Percentiles rank a stretch among this genome's conserved stretches.
Conservation (phyloP, 92 coral and sea anemone genomes). For the Muricea muricata region DNA sequence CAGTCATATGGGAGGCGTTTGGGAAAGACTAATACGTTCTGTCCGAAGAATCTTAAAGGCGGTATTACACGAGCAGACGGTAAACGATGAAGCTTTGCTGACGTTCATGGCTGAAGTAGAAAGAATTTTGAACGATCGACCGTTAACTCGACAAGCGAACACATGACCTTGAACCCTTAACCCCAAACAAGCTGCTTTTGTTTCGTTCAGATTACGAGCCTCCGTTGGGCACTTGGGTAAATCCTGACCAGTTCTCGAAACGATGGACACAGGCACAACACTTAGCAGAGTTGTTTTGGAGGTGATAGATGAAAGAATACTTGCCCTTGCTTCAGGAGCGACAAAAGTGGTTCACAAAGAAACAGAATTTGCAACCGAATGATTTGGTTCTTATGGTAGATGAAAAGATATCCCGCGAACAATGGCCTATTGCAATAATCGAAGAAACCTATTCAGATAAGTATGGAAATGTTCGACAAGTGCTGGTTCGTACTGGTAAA, state of each 20-base stretch:
- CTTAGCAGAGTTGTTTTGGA: background rate
- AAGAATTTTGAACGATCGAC: background rate
- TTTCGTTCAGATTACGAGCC: background rate
- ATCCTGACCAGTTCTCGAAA: background rate
- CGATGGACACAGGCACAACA: conserved; percentile 16
- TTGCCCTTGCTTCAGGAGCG: conserved; percentile 6
- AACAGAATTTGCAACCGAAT: background rate
- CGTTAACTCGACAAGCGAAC: background rate
- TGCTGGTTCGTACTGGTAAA: background rate
- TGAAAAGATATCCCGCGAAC: background rate
- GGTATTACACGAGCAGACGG: background rate
- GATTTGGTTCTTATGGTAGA: conserved; percentile 1
- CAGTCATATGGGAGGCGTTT: background rate
- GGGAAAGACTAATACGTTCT: background rate
- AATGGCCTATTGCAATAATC: background rate
- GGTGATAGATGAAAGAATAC: conserved; percentile 14
- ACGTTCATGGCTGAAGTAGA: background rate
- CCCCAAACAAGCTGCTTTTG: conserved; percentile 7
- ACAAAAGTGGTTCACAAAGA: background rate
- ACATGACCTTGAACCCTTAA: background rate
- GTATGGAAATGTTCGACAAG: conserved; percentile 24
- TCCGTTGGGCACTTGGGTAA: background rate
- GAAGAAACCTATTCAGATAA: conserved; percentile 8
- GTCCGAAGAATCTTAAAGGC: background rate
- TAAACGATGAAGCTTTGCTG: background rate